Percentiles rank a stretch among this genome's conserved stretches.
Evolutionary conservation across 2,888 invertebrate species (phyloP).

Genomic region (Tipula helvola): DNA sequence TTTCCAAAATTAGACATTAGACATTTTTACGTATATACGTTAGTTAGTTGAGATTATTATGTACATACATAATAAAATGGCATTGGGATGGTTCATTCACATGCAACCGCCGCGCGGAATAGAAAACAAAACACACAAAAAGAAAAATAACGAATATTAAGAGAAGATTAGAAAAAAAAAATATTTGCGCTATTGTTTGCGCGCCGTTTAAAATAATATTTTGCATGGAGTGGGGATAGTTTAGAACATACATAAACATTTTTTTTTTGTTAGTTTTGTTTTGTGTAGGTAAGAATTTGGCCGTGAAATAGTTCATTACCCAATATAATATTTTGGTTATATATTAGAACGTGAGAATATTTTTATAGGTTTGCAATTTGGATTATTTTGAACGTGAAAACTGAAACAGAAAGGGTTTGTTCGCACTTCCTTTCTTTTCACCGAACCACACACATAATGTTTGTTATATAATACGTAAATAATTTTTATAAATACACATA

Average conservation of each 20-base stretch:
- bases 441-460: not conserved
- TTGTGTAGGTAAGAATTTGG: not conserved
- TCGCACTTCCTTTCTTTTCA: not conserved
- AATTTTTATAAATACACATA: not conserved
- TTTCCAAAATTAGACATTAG: not conserved
- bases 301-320: not conserved
- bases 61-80: not conserved
- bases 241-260: not conserved
- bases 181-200: not conserved
- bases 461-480: not conserved
- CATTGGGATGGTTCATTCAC: slow-evolving; percentile 9
- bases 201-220: not conserved
- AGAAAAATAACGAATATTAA: not conserved
- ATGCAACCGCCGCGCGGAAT: not conserved
- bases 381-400: not conserved
- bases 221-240: not conserved
- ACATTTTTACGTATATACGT: not conserved
- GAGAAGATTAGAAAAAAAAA: not conserved
- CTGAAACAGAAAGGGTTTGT: not conserved
- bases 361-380: not conserved
- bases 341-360: not conserved
- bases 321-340: not conserved
- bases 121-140: not conserved
- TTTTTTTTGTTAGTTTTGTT: not conserved
- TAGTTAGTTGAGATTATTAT: not conserved